phyloP scores from a whole-genome alignment of 30 jellyfish, hydroid and myxozoan species.

The Nemopilema nomurai region DNA sequence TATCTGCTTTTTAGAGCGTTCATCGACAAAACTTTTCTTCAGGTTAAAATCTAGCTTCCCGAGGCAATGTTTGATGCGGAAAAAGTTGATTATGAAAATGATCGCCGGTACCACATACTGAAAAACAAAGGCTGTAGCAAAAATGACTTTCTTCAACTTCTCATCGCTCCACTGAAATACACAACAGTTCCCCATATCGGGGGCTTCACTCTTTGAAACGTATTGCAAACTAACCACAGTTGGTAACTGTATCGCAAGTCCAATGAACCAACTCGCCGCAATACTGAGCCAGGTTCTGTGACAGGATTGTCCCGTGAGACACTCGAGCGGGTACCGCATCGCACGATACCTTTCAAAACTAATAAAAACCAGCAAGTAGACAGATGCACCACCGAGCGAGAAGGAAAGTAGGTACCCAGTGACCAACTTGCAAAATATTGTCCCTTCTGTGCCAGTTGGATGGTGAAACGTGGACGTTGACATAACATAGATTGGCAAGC shows the following conservation, averaged over 20 bases:
- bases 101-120: conserved; percentile 67
- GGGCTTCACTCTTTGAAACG: neutral
- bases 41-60: conserved; percentile 21
- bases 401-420: conserved; percentile 75
- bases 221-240: conserved; percentile 60
- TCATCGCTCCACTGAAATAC: conserved; percentile 19
- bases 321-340: conserved; percentile 48
- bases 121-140: conserved; percentile 33
- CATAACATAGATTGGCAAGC: conserved; percentile 65
- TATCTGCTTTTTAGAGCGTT: neutral
- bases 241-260: conserved; percentile 60
- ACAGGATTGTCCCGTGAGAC: conserved; percentile 4
- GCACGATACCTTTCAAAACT: conserved; percentile 84
- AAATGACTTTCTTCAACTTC: conserved; percentile 10
- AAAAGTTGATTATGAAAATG: conserved; percentile 34
- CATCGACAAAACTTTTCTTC: conserved; percentile 19
- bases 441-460: conserved; percentile 68
- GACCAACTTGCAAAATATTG: conserved; percentile 50
- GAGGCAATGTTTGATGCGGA: conserved; percentile 45
- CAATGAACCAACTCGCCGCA: conserved; percentile 32
- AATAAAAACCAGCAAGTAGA: conserved; percentile 66
- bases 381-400: conserved; percentile 77
- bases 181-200: conserved; percentile 66
- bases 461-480: conserved; percentile 67
- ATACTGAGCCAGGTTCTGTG: neutral